These are phyloP conservation scores for Alligator mississippiensis DNA, from an alignment of 2,113 vertebrate species.

Conservation along the genomic window DNA sequence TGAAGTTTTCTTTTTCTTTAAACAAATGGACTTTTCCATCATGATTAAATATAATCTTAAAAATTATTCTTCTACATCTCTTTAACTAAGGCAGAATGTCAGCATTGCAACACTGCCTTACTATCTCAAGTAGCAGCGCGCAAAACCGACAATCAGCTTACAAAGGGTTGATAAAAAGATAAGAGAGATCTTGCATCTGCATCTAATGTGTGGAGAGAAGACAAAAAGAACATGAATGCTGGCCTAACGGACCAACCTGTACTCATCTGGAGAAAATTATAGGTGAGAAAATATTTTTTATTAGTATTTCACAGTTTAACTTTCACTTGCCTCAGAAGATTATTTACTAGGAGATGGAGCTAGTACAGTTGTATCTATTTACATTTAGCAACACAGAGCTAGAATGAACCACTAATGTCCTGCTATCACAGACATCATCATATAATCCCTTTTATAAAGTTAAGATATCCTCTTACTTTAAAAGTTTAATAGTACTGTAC, in stretches of 20 bases:
- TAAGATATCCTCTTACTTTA: background rate
- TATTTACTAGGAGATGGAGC: background rate
- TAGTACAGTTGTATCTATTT: background rate
- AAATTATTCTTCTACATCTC: background rate
- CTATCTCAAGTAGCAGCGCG: background rate
- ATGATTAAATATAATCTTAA: background rate
- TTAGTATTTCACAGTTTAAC: background rate
- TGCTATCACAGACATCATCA: no score
- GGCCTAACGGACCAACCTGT: background rate
- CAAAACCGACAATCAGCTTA: background rate
- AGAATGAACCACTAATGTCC: background rate
- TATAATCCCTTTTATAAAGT: background rate
- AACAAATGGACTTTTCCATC: background rate
- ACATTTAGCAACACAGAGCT: background rate
- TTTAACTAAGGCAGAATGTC: background rate
- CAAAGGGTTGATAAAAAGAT: background rate
- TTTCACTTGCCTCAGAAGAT: background rate
- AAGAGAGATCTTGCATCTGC: background rate
- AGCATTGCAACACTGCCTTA: background rate
- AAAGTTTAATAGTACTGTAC: background rate
- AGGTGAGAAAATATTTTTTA: background rate
- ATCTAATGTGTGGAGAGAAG: background rate
- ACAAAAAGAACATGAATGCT: background rate
- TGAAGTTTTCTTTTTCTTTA: background rate
- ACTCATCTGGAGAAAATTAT: background rate